These are phyloP conservation scores for Pipistrellus pipistrellus DNA, from an alignment of 2,797 vertebrate genomes.

Conservation along the genomic window DNA sequence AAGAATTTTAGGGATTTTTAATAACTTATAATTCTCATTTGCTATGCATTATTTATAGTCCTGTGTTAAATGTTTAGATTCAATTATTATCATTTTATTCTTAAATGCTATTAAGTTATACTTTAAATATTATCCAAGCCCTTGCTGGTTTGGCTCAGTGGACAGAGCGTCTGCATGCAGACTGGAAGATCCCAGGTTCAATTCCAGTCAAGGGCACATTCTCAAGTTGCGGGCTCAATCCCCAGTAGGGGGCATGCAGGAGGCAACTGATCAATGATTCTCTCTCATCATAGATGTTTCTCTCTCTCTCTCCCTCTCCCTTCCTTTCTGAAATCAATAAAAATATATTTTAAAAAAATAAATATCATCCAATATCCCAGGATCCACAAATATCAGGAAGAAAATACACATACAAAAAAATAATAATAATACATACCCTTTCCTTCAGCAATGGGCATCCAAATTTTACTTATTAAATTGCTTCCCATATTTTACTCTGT, in stretches of 20 bases:
- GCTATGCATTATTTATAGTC: constrained; percentile 65
- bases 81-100: constrained; percentile 73
- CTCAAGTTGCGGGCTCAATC: too few relatives aligned
- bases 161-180: too few relatives aligned
- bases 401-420: constrained; percentile 52
- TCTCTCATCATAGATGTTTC: too few relatives aligned
- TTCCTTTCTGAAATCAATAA: too few relatives aligned
- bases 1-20: constrained; percentile 52
- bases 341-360: background rate
- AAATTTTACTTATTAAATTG: constrained; percentile 75
- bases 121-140: constrained; percentile 60
- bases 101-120: constrained; percentile 64
- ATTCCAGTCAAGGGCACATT: too few relatives aligned
- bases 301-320: too few relatives aligned
- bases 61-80: constrained; percentile 74
- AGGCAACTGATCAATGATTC: too few relatives aligned
- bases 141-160: too few relatives aligned
- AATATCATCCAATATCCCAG: constrained; percentile 54
- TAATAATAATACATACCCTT: background rate
- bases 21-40: constrained; percentile 68
- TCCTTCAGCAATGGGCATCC: constrained; percentile 30
- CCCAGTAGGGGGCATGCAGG: too few relatives aligned
- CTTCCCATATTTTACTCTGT: constrained; percentile 78
- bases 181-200: too few relatives aligned
- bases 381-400: constrained; percentile 42